Evolutionary conservation across 2,888 invertebrate species (phyloP), one percentile per base, ranked within the genome.

Genomic region (Chrysolina americana): DNA sequence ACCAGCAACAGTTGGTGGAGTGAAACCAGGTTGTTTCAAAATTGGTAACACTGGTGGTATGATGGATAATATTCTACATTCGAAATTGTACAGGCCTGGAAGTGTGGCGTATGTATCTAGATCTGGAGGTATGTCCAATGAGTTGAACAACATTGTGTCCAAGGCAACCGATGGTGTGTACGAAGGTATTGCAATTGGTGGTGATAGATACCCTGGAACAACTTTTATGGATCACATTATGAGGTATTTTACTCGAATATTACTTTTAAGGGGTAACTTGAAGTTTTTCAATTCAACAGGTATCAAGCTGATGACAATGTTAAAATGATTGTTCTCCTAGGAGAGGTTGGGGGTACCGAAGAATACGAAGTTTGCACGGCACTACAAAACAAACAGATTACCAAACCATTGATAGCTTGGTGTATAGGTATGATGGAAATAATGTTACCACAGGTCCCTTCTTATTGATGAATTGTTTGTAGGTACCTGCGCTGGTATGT

Each of bases 21-120:
- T 99, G 73, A 98, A 99, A 84, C 99, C 99, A 0, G 99, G 99
- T 1, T 98, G 98, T 87, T 98, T 99, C 89, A 99, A 99, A 89
- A 99, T 99, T 82, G 98, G 98, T 71, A 99, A 99, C 90, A 99
- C 99, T 0, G 99, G 99, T 15, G 99, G 99, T 74, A 99, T 99
- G 99, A 95, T 99, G 91, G 99, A 99, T 88, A 99, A 99, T 87
- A 98, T 99, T 81, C 89, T 99, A 1, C 96, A 98, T 86, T 98
- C 98, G 80, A 98, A 98, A 87, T 91, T 99, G 15, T 99, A 99
- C 89, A 90, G 99, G 41, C 95, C 98, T 0, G 99, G 99, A 83
- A 94, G 98, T 85, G 97, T 99, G 70, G 99, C 98, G 0, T 99
- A 99, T 87, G 99, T 99, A 0, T 99, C 98, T 0, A 93, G 99